These are phyloP conservation scores for Megamerina dolium DNA, from an alignment of 2,888 invertebrate genomes.

Conservation along the genomic window DNA sequence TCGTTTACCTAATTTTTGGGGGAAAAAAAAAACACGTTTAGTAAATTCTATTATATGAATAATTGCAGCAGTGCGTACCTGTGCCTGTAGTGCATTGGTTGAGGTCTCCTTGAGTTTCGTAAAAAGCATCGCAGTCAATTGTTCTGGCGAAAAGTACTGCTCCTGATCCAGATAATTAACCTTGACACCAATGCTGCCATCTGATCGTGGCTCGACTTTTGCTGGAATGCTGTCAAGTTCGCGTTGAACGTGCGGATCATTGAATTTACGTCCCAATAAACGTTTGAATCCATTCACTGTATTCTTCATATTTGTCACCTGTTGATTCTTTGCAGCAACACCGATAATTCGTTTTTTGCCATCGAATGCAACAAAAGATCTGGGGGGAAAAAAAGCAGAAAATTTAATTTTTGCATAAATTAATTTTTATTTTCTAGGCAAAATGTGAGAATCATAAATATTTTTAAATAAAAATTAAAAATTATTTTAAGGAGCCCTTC, in stretches of 20 bases:
- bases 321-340: constrained; percentile 93
- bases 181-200: constrained; percentile 81
- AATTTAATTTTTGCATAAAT: constrained; percentile 1
- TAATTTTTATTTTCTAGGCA: neutral
- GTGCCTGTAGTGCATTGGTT: constrained; percentile 77
- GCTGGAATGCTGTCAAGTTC: constrained; percentile 77
- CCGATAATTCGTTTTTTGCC: constrained; percentile 89
- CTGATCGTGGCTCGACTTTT: constrained; percentile 65
- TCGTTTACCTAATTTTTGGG: constrained; percentile 61
- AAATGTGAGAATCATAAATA: neutral
- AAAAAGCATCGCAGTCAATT: constrained; percentile 92
- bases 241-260: constrained; percentile 80
- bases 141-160: constrained; percentile 82
- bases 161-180: constrained; percentile 85
- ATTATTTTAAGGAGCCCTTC: neutral
- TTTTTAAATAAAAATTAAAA: neutral
- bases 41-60: too few relatives aligned
- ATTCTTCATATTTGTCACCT: constrained; percentile 95
- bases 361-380: constrained; percentile 93
- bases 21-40: too few relatives aligned
- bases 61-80: too few relatives aligned
- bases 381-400: constrained; percentile 49
- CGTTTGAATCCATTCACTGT: constrained; percentile 92
- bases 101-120: constrained; percentile 94
- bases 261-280: constrained; percentile 82